Evolutionary conservation across 2,888 invertebrate species (phyloP).

Genomic region (Ornithoptera alexandrae): DNA sequence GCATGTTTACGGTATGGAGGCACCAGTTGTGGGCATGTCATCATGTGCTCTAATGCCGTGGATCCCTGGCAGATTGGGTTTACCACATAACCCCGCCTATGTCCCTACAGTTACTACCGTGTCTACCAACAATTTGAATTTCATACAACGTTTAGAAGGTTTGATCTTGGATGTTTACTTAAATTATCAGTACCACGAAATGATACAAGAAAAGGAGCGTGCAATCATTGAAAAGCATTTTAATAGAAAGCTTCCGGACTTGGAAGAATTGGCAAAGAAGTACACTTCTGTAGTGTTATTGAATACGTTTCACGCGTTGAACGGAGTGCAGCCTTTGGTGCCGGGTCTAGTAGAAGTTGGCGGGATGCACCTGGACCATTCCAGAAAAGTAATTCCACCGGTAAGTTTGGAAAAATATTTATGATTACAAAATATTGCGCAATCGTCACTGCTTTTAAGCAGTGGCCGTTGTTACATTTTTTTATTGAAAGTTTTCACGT

Average conservation of each 20-base stretch:
- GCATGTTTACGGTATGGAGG: slow-evolving; percentile 56
- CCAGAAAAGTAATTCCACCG: slow-evolving; percentile 63
- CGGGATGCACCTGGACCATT: slow-evolving; percentile 78
- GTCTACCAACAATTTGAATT: slow-evolving; percentile 56
- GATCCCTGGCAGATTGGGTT: slow-evolving; percentile 49
- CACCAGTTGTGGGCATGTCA: slow-evolving; percentile 71
- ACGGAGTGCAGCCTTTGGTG: slow-evolving; percentile 77
- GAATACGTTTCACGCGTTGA: slow-evolving; percentile 81
- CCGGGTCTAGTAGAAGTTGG: slow-evolving; percentile 82
- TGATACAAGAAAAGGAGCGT: slow-evolving; percentile 58
- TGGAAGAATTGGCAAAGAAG: slow-evolving; percentile 75
- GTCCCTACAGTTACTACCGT: slow-evolving; percentile 67
- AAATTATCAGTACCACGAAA: slow-evolving; percentile 41
- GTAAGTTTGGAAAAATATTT: no score
- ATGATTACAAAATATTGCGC: no score
- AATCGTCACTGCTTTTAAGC: no score
- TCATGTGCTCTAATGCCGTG: slow-evolving; percentile 74
- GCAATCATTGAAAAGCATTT: slow-evolving; percentile 67
- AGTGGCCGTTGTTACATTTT: no score
- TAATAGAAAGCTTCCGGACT: slow-evolving; percentile 69
- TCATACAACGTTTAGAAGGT: slow-evolving; percentile 53
- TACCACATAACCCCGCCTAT: slow-evolving; percentile 57
- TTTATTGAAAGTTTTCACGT: no score
- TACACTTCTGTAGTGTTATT: slow-evolving; percentile 73
- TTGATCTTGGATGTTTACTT: slow-evolving; percentile 33